These are phyloP conservation scores for Zalophus californianus DNA, from an alignment of 2,797 vertebrate genomes.

Conservation along the genomic window DNA sequence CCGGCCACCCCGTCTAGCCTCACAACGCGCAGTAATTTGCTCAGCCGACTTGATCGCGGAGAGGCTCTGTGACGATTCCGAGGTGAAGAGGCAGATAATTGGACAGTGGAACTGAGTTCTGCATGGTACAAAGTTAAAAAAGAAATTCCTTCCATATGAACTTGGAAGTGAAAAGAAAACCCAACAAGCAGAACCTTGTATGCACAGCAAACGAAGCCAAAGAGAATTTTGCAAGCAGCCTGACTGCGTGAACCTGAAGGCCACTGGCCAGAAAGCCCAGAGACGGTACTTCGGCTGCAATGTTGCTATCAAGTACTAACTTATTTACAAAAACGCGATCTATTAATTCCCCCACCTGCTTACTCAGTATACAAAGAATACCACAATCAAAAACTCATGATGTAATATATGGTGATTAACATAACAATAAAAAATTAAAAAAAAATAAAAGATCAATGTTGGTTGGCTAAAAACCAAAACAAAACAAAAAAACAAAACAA, in stretches of 20 bases:
- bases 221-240: background rate
- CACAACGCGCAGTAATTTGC: background rate
- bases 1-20: background rate
- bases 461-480: no score
- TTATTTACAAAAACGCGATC: background rate
- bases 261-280: background rate
- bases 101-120: background rate
- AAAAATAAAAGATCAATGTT: no score
- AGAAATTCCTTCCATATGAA: conserved; percentile 14
- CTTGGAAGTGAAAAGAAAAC: conserved; percentile 39
- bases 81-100: conserved; percentile 23
- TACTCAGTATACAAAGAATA: background rate
- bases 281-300: background rate
- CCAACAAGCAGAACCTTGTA: background rate
- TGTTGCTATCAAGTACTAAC: background rate
- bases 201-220: background rate
- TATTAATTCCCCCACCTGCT: background rate
- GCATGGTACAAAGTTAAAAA: conserved; percentile 12
- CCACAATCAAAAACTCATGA: background rate
- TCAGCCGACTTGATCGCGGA: background rate
- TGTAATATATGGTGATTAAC: no score
- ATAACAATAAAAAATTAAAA: no score
- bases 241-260: background rate
- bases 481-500: no score
- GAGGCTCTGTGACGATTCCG: background rate